Evolutionary conservation across 1,140 invertebrate genomes (phyloP).

Genomic region (Drosophila truncata): DNA sequence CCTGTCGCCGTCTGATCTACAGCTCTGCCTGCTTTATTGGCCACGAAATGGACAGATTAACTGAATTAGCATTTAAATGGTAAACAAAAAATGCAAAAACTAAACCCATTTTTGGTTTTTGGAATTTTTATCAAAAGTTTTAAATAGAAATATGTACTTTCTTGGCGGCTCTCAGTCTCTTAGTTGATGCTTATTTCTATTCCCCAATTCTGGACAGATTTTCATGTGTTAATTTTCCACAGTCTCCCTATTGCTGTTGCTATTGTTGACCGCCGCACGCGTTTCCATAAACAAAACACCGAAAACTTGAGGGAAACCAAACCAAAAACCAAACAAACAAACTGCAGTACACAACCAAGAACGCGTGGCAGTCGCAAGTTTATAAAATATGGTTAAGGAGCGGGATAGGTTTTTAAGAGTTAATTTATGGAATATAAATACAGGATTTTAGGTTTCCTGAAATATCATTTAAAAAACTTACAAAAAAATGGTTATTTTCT

Average conservation of each 20-base stretch:
- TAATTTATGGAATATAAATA: background rate
- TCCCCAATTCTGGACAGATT: constrained; percentile 25
- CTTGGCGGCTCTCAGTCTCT: constrained; percentile 2
- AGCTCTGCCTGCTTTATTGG: constrained; percentile 2
- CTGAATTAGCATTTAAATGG: constrained; percentile 51
- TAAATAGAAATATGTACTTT: background rate
- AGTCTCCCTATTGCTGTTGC: constrained; percentile 46
- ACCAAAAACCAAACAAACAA: constrained; percentile 63
- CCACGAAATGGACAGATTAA: constrained; percentile 42
- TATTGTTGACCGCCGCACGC: constrained; percentile 79
- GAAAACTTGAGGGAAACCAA: constrained; percentile 56
- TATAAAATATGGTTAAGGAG: constrained; percentile 45
- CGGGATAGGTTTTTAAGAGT: background rate
- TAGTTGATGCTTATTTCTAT: constrained; percentile 2
- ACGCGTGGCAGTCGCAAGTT: constrained; percentile 54
- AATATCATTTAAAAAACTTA: too few species aligned
- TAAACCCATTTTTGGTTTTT: background rate
- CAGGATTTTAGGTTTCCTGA: background rate
- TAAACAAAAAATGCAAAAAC: background rate
- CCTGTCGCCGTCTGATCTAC: constrained; percentile 34
- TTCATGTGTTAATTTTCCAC: constrained; percentile 38
- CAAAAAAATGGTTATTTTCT: too few species aligned
- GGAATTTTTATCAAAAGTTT: background rate
- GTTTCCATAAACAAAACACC: constrained; percentile 76
- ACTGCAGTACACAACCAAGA: constrained; percentile 43